Evolutionary conservation across 2,113 vertebrate genomes (phyloP), one percentile per base, ranked within the genome.

Genomic region (Dipodomys spectabilis): DNA sequence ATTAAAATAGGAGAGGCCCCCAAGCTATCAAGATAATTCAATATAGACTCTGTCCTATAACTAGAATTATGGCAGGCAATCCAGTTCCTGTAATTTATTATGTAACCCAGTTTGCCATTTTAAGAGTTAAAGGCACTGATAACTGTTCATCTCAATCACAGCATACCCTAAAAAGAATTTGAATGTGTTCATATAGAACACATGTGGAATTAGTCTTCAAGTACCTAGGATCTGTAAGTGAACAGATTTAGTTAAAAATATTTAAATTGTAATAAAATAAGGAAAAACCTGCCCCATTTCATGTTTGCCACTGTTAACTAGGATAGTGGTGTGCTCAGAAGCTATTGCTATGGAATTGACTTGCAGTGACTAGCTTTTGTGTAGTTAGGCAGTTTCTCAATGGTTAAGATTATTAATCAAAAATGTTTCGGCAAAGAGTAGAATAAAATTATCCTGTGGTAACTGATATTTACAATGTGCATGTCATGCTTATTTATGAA

Each of bases 401-500:
- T 44, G 53, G 6, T 82, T 27, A 35, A 88, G 30, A 39, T 74
- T 93, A 72, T 83, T 94, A 80, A 39, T 13, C 39, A 69, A 82
- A 92, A 88, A 32, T 74, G 39, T 68, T 90, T 91, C 85, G 27
- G 53, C 71, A 82, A 75, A 82, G 39, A 86, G 22, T 45, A 89
- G 60, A 92, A 53, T 89, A 49, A 86, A 94, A 79, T 86, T 45
- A 84, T 35, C n/a, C n/a, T 84, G 12, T 4, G 7, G 23, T 82
- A 86, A 39, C 5, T 90, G 28, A 5, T 91, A 45, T 81, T 89
- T 89, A 88, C 78, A 84, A 60, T 88, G 28, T 97, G 69, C 71
- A 90, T 95, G 88, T 49, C 20, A 25, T 88, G 11, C 30, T 92
- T 88, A 44, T 72, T 93, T 82, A 71, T 88, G 67, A 79, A 89